Evolutionary conservation across 2,113 vertebrate genomes (phyloP).

Genomic region (Seriola quinqueradiata): DNA sequence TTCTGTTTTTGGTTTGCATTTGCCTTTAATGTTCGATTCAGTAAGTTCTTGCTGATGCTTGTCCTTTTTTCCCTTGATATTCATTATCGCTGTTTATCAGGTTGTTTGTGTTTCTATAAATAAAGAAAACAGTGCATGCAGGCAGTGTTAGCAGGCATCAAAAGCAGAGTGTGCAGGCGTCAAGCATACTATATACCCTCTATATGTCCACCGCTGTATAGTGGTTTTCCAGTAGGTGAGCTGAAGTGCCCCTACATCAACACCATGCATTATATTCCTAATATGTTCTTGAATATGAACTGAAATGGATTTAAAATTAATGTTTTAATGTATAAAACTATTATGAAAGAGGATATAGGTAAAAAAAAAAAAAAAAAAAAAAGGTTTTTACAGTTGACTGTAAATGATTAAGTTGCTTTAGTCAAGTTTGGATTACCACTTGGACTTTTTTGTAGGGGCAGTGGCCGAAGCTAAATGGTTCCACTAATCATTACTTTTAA

Average conservation of each 20-base stretch:
- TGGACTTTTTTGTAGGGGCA: too few relatives aligned
- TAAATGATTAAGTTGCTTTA: too few relatives aligned
- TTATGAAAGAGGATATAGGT: neutral
- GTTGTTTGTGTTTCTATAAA: conserved; percentile 42
- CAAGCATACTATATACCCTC: neutral
- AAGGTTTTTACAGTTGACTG: too few relatives aligned
- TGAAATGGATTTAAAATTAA: neutral
- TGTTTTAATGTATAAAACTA: neutral
- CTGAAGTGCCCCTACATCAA: neutral
- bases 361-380: too few relatives aligned
- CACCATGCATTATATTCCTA: neutral
- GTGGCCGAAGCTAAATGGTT: neutral
- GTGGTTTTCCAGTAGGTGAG: neutral
- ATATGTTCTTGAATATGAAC: neutral
- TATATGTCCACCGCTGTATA: neutral
- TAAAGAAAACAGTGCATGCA: neutral
- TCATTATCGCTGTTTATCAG: conserved; percentile 42
- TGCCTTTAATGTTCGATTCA: conserved; percentile 43
- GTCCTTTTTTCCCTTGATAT: conserved; percentile 31
- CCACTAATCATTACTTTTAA: neutral
- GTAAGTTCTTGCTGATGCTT: conserved; percentile 34
- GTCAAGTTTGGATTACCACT: too few relatives aligned
- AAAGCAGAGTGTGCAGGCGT: neutral
- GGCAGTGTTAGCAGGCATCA: neutral
- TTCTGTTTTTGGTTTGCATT: conserved; percentile 31